Percentiles rank a stretch among this genome's conserved stretches.
phyloP scores from a whole-genome alignment of 1,140 invertebrate genomes.

The Anoplophora glabripennis region DNA sequence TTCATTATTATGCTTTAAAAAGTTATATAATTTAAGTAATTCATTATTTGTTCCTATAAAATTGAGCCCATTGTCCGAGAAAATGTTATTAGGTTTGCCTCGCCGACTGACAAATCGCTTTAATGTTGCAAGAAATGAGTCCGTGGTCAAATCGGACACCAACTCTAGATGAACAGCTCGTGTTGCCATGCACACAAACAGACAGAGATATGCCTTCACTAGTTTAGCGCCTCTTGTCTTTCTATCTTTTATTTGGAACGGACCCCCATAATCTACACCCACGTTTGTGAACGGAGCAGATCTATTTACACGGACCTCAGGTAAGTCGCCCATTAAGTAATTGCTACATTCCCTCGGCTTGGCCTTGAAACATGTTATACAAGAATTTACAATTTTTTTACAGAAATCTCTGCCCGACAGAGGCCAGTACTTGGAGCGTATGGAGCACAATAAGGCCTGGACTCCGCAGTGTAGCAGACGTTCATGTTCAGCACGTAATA shows the following conservation, averaged over 20 bases:
- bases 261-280: conserved; percentile 39
- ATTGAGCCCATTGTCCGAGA: conserved; percentile 28
- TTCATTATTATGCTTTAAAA: neutral
- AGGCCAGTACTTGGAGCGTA: neutral
- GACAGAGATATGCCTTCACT: conserved; percentile 2
- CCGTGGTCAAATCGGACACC: conserved; percentile 31
- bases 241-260: conserved; percentile 17
- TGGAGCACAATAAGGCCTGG: neutral
- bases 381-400: neutral
- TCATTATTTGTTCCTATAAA: conserved; percentile 23
- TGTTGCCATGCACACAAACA: conserved; percentile 14
- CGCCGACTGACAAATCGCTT: conserved; percentile 32
- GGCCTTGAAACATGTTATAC: neutral
- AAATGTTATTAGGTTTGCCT: conserved; percentile 13
- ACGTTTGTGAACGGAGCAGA: conserved; percentile 25
- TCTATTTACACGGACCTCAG: conserved; percentile 7
- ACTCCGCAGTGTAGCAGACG: neutral
- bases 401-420: neutral
- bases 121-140: conserved; percentile 33
- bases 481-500: neutral
- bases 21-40: neutral
- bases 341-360: neutral
- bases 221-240: neutral
- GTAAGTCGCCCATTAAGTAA: neutral
- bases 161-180: conserved; percentile 45